Evolutionary conservation across 64 coral and sea anemone species (phyloP).

Genomic region (Porites lutea): DNA sequence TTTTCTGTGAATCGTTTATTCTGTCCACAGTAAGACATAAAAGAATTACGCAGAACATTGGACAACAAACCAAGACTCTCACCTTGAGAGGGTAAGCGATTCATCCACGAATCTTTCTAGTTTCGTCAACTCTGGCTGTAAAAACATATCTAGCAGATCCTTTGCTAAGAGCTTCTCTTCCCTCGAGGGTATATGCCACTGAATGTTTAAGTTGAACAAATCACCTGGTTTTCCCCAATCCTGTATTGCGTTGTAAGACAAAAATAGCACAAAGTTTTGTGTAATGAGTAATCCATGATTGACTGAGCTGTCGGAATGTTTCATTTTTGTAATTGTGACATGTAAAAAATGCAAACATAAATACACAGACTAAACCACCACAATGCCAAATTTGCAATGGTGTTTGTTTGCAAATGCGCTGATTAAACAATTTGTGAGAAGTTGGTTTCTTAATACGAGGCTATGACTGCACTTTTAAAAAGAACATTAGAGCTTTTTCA

Average conservation of each 20-base stretch:
- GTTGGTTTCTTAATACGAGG: too few species aligned
- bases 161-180: conserved; percentile 89
- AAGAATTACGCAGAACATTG: neutral
- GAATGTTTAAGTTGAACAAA: conserved; percentile 76
- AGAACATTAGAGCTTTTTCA: too few species aligned
- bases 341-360: too few species aligned
- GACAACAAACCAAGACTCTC: neutral
- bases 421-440: too few species aligned
- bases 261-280: neutral
- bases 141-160: conserved; percentile 87
- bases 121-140: conserved; percentile 81
- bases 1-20: too few species aligned
- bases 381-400: too few species aligned
- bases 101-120: conserved; percentile 81
- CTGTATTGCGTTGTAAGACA: conserved; percentile 24
- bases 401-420: too few species aligned
- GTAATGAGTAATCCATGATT: too few species aligned
- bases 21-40: neutral
- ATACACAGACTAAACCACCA: too few species aligned
- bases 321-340: too few species aligned
- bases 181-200: conserved; percentile 92
- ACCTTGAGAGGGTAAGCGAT: conserved; percentile 83
- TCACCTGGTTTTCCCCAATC: conserved; percentile 96
- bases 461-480: too few species aligned
- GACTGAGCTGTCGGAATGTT: too few species aligned